phyloP scores from a whole-genome alignment of 2,888 invertebrate species.

The Leucania comma region DNA sequence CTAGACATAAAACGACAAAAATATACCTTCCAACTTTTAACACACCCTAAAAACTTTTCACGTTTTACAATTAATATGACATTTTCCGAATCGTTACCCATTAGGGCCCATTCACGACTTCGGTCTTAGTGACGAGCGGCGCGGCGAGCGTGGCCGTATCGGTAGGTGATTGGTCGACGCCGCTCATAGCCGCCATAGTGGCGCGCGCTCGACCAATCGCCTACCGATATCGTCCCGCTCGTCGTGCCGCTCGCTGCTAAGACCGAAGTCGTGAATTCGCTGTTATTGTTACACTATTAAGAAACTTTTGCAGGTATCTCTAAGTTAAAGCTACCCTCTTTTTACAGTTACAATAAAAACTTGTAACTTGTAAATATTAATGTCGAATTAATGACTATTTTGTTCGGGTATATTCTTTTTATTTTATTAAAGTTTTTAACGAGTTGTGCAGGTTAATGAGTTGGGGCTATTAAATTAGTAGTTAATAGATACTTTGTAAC shows the following conservation, averaged over 20 bases:
- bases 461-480: conserved; percentile 79
- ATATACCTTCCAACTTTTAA: conserved; percentile 52
- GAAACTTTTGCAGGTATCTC: conserved; percentile 53
- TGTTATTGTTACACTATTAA: conserved; percentile 56
- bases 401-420: conserved; percentile 61
- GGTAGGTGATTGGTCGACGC: too few relatives aligned
- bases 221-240: too few relatives aligned
- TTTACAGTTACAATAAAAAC: conserved; percentile 62
- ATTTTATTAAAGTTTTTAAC: conserved; percentile 84
- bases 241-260: too few relatives aligned
- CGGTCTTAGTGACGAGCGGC: too few relatives aligned
- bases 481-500: conserved; percentile 71
- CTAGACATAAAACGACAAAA: conserved; percentile 17
- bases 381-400: conserved; percentile 81
- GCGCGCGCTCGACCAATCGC: too few relatives aligned
- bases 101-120: too few relatives aligned
- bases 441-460: conserved; percentile 86
- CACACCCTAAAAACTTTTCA: conserved; percentile 40
- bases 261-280: too few relatives aligned
- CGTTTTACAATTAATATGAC: conserved; percentile 57
- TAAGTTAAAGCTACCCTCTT: conserved; percentile 48
- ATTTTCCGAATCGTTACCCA: conserved; percentile 60
- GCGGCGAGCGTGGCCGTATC: too few relatives aligned
- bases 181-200: too few relatives aligned
- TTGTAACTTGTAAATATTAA: conserved; percentile 63